Evolutionary conservation across 2,113 vertebrate genomes (phyloP).

Genomic region (Geococcyx californianus): DNA sequence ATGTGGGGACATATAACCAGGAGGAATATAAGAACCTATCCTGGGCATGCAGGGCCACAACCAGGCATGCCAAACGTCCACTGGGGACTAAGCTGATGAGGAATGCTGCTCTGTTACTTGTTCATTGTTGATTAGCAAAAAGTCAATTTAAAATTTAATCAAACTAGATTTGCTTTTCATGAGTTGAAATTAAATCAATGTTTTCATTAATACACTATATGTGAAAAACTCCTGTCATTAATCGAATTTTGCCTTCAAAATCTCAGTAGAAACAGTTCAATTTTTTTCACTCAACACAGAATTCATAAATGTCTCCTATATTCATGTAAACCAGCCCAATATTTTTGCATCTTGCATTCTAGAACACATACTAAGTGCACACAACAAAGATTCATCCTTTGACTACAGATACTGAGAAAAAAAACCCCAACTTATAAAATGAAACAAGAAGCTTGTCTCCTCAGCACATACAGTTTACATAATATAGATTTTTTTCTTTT

Average conservation of each 20-base stretch:
- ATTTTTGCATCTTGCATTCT: not conserved
- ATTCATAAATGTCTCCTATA: not conserved
- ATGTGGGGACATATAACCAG: not conserved
- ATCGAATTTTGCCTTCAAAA: not conserved
- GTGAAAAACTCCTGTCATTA: not conserved
- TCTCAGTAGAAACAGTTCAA: not conserved
- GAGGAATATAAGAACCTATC: not conserved
- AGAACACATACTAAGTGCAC: not conserved
- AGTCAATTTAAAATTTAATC: not conserved
- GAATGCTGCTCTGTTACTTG: not conserved
- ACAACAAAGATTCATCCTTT: not conserved
- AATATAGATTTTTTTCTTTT: slow-evolving; percentile 5
- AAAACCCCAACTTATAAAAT: not conserved
- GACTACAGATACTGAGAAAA: not conserved
- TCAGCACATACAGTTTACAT: not conserved
- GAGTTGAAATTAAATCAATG: not conserved
- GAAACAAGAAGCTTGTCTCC: not conserved
- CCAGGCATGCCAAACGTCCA: not conserved
- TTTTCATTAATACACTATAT: not conserved
- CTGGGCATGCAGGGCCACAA: not conserved
- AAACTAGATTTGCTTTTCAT: not conserved
- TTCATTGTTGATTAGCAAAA: not conserved
- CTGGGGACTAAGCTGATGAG: not conserved
- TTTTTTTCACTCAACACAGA: not conserved
- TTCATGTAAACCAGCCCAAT: not conserved